Base-by-base conservation (phyloP, 1,140 invertebrate genomes). In the Macrotrachela quadricornifera region DNA sequence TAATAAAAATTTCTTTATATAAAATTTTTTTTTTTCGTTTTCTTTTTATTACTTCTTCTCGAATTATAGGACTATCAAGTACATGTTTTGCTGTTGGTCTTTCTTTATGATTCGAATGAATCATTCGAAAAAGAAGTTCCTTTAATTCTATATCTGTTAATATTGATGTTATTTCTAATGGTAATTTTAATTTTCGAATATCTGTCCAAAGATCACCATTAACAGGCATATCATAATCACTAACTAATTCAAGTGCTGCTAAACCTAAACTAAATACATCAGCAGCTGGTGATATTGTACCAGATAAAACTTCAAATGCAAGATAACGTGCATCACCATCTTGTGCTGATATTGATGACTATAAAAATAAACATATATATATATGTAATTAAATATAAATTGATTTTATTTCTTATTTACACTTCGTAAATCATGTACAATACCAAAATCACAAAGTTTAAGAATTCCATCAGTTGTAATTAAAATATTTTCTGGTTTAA, bases 291-390 rank as follows among this genome's bases (percentile, higher is more conserved):
- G 51, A 57, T 60, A 73, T 72, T 6, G 75, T 68, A 15, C 77
- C 77, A 56, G 76, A 67, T 59, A 83, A 66, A 1, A 81, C 65
- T 70, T 83, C 81, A 16, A 76, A 75, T 1, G 81, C 80, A 54
- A 83, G 65, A 64, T 83, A 83, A 54, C 79, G 78, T 0, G 78
- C 75, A 69, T 83, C 81, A 8, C 81, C 81, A 66, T 83, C 81
- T n/a, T 73, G 71, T 12, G 69, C 72, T 54, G 8, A 30, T 30
- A 8, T 30, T 2, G 21, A 30, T 4, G 21, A 30, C 21, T 30
- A 30, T 4, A 30, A 30, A 4, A 30, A 8, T 4, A 30, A 30
- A 30, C 8, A 9, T 67, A 56, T 56, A 74, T 68, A 56, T 62
- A 59, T 73, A 75, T 50, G n/a, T 63, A 62, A 46, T 50, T 38